Evolutionary conservation across 2,888 invertebrate species (phyloP).

Genomic region (Volucella bombylans): DNA sequence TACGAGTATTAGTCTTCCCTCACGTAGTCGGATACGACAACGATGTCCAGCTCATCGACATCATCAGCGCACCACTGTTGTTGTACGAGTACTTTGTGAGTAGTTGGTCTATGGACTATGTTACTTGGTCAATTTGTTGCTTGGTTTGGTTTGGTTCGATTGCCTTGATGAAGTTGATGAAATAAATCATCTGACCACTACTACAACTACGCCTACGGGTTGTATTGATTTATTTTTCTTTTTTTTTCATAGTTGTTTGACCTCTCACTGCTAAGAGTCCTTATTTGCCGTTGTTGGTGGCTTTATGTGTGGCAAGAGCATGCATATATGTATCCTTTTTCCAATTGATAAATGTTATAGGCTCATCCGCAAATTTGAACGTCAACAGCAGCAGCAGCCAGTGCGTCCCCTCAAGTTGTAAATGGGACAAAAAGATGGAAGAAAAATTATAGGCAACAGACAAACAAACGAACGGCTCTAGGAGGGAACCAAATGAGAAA

Average conservation of each 20-base stretch:
- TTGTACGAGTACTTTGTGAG: not conserved
- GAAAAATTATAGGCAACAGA: constrained; percentile 37
- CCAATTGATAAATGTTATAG: constrained; percentile 72
- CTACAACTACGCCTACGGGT: no score
- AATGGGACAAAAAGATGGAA: constrained; percentile 23
- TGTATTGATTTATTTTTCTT: constrained; percentile 62
- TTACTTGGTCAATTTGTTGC: constrained; percentile 13
- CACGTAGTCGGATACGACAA: constrained; percentile 47
- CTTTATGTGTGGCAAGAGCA: constrained; percentile 26
- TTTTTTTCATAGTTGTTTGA: constrained; percentile 2
- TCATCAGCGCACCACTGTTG: constrained; percentile 38
- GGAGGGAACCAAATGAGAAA: no score
- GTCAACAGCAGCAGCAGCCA: constrained; percentile 68
- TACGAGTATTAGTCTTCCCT: constrained; percentile 66
- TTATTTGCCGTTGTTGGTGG: not conserved
- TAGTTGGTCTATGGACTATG: no score
- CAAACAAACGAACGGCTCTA: no score
- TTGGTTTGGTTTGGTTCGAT: constrained; percentile 27
- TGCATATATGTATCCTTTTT: constrained; percentile 59
- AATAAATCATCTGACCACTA: constrained; percentile 56
- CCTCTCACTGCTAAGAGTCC: not conserved
- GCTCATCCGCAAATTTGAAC: constrained; percentile 71
- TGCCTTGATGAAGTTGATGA: constrained; percentile 63
- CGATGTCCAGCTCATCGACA: constrained; percentile 62
- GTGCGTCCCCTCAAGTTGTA: constrained; percentile 16